Percentiles rank a stretch among this genome's conserved stretches.
These are phyloP conservation scores for Megalops atlanticus DNA, from an alignment of 2,113 vertebrate genomes.

Conservation along the genomic window DNA sequence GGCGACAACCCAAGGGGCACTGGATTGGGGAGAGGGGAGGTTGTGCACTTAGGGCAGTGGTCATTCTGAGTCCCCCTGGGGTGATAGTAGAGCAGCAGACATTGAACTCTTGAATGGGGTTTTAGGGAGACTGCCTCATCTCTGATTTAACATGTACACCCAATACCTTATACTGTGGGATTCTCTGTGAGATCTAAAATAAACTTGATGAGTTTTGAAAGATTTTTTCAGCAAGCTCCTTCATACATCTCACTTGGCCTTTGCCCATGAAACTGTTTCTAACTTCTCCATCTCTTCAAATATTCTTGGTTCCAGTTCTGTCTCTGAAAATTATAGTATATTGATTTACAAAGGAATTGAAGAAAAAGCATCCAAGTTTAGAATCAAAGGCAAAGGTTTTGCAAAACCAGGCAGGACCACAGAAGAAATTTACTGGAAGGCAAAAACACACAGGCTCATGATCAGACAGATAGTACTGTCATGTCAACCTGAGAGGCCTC, in stretches of 20 bases:
- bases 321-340: conserved; percentile 22
- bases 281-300: not conserved
- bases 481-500: conserved; percentile 67
- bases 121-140: conserved; percentile 25
- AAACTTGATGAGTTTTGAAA: not conserved
- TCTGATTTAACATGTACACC: not conserved
- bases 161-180: not conserved
- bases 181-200: not conserved
- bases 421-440: conserved; percentile 65
- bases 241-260: not conserved
- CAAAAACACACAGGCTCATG: conserved; percentile 51
- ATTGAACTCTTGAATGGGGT: conserved; percentile 57
- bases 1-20: conserved; percentile 70
- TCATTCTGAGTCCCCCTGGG: conserved; percentile 72
- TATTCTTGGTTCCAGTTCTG: not conserved
- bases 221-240: not conserved
- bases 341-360: conserved; percentile 4
- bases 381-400: conserved; percentile 63
- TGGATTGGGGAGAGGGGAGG: conserved; percentile 38
- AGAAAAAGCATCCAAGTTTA: conserved; percentile 10
- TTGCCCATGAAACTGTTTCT: not conserved
- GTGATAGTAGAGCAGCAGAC: conserved; percentile 64
- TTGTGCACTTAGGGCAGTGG: conserved; percentile 68
- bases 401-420: not conserved
- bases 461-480: conserved; percentile 63